These are phyloP conservation scores for Fragum whitleyi DNA, from an alignment of 2,888 invertebrate genomes.

Conservation along the genomic window DNA sequence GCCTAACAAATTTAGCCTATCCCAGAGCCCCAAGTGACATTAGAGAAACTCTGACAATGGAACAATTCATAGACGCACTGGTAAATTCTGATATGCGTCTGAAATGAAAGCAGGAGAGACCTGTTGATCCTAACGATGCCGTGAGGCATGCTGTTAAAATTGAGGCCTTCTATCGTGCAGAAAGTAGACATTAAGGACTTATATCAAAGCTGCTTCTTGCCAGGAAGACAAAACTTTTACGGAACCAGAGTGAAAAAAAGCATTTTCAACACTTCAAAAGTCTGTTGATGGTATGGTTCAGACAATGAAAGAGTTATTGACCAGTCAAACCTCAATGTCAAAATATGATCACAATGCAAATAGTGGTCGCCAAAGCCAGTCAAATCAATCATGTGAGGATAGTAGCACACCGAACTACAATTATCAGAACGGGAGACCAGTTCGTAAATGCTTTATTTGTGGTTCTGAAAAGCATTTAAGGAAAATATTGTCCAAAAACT, in stretches of 20 bases:
- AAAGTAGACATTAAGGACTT: conserved; percentile 1
- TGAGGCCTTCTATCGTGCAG: conserved; percentile 29
- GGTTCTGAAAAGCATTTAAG: conserved; percentile 16
- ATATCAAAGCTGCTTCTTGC: neutral
- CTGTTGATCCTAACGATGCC: conserved; percentile 18
- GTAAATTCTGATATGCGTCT: conserved; percentile 25
- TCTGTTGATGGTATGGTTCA: neutral
- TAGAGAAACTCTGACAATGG: conserved; percentile 23
- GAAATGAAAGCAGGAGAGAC: conserved; percentile 16
- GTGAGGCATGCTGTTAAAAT: conserved; percentile 29
- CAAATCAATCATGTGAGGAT: too few species aligned
- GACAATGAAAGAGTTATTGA: neutral
- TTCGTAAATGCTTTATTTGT: conserved; percentile 20
- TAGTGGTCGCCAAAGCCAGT: too few species aligned
- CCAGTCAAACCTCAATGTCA: neutral
- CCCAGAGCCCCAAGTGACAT: conserved; percentile 22
- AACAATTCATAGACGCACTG: conserved; percentile 26
- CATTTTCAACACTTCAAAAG: conserved; percentile 10
- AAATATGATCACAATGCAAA: too few species aligned
- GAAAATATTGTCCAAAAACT: conserved; percentile 7
- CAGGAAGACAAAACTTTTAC: neutral
- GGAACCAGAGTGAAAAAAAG: neutral
- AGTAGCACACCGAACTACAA: too few species aligned
- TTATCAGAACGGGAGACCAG: neutral
- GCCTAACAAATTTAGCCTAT: conserved; percentile 30